phyloP scores from a whole-genome alignment of 2,888 invertebrate genomes.

The Empis livida region DNA sequence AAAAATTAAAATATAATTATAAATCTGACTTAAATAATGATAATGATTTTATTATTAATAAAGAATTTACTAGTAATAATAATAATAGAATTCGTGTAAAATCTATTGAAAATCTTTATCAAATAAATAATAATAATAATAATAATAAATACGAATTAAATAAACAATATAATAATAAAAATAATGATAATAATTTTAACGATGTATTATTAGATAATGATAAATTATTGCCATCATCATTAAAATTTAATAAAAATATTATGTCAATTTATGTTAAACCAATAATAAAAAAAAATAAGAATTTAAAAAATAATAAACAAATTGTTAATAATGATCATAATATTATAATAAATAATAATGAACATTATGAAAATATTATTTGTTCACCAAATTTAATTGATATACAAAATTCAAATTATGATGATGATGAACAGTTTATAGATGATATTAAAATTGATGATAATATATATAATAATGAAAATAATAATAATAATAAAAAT shows the following conservation, averaged over 20 bases:
- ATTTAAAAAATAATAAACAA: background rate
- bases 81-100: constrained; percentile 13
- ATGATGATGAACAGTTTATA: no score
- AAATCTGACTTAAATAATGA: constrained; percentile 1
- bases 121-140: constrained; percentile 2
- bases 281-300: background rate
- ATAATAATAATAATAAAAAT: no score
- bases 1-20: no score
- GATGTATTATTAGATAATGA: background rate
- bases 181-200: background rate
- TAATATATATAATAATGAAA: no score
- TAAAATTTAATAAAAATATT: constrained; percentile 13
- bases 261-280: constrained; percentile 13
- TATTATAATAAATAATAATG: constrained; percentile 1
- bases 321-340: background rate
- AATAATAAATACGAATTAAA: background rate
- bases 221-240: constrained; percentile 8
- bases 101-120: constrained; percentile 12
- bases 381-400: constrained; percentile 11
- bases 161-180: background rate
- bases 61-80: no score
- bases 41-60: background rate
- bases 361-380: constrained; percentile 13
- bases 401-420: no score
- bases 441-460: no score